Evolutionary conservation across 2,113 vertebrate species (phyloP).

Genomic region (Trogon melanurus): DNA sequence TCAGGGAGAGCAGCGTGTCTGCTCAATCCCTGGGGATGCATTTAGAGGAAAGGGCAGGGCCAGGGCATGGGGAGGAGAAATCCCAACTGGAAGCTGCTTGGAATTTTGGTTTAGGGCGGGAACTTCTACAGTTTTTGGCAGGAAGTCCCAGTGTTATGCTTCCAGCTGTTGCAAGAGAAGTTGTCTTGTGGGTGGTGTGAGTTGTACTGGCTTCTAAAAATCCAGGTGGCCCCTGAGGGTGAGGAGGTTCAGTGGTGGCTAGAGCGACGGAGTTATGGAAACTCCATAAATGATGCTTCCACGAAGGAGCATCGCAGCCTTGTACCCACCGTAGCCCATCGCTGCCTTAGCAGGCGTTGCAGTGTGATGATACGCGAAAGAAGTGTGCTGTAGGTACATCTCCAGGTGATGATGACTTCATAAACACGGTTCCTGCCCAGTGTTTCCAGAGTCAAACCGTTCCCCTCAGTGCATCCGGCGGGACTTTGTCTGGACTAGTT

Average conservation of each 20-base stretch:
- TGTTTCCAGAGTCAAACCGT: not conserved
- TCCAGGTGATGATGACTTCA: not conserved
- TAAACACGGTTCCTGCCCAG: not conserved
- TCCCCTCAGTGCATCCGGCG: not conserved
- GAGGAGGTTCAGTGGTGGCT: not conserved
- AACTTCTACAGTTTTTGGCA: not conserved
- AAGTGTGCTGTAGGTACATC: not conserved
- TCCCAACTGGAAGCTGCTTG: not conserved
- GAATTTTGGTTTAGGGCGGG: not conserved
- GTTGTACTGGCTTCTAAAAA: not conserved
- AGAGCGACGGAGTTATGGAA: not conserved
- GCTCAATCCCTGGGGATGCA: not conserved
- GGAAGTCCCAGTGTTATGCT: not conserved
- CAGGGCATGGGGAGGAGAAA: not conserved
- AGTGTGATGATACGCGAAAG: slow-evolving; percentile 4
- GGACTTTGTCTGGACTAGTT: slow-evolving; percentile 14
- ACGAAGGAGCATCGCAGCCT: not conserved
- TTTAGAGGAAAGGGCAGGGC: not conserved
- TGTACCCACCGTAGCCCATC: not conserved
- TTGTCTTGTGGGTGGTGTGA: rapidly evolving
- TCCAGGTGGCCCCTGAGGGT: not conserved
- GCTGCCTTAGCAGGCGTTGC: not conserved
- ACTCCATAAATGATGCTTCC: not conserved
- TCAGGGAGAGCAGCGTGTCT: not conserved
- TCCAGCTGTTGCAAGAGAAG: not conserved